phyloP scores from a whole-genome alignment of 2,113 vertebrate genomes.

The Hippocampus guttulatus region DNA sequence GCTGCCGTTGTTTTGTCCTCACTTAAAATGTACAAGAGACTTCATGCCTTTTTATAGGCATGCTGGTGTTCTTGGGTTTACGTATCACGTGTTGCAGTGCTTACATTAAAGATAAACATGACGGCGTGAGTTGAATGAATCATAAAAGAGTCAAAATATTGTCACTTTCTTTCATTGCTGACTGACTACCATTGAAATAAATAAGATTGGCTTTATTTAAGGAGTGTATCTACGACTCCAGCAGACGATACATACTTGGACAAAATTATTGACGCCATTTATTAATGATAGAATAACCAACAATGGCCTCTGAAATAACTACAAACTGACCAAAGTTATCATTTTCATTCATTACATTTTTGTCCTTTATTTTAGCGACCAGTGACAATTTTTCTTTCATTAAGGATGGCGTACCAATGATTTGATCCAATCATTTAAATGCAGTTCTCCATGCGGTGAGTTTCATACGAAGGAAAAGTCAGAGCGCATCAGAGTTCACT shows the following conservation, averaged over 20 bases:
- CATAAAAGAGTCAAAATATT: conserved; percentile 20
- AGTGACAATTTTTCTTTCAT: neutral
- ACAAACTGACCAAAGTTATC: neutral
- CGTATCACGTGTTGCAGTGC: conserved; percentile 35
- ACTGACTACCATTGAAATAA: conserved; percentile 40
- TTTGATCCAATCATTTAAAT: neutral
- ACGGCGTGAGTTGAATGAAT: conserved; percentile 27
- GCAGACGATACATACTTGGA: conserved; percentile 25
- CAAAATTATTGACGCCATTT: neutral
- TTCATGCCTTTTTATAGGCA: conserved; percentile 43
- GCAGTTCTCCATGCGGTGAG: conserved; percentile 29
- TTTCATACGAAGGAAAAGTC: conserved; percentile 31
- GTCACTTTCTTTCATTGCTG: conserved; percentile 23
- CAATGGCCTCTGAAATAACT: neutral
- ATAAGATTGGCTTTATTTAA: conserved; percentile 20
- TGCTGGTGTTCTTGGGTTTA: conserved; percentile 56
- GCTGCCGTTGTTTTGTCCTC: conserved; percentile 13
- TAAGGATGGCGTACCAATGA: neutral
- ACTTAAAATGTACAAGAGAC: conserved; percentile 12
- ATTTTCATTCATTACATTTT: neutral
- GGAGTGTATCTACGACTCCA: conserved; percentile 50
- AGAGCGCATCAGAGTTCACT: conserved; percentile 60
- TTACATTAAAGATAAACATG: conserved; percentile 33
- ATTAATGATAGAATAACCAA: neutral
- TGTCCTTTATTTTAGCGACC: neutral